phyloP scores from a whole-genome alignment of 2,797 vertebrate species.

The Cossypha niveicapilla region DNA sequence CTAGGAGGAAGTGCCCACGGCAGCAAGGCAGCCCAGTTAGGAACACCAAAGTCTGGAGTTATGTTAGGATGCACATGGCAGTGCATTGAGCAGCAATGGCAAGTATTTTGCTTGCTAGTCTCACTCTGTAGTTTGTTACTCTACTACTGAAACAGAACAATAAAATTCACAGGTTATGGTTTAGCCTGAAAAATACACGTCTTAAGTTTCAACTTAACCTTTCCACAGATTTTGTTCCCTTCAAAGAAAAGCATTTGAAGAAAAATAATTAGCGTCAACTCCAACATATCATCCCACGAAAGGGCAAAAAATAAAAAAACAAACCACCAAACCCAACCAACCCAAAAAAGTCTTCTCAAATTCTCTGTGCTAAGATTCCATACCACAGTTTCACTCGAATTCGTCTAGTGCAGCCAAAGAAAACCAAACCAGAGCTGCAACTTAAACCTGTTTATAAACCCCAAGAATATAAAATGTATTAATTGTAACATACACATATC shows the following conservation, averaged over 20 bases:
- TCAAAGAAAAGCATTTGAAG: neutral
- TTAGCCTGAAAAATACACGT: neutral
- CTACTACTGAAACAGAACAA: neutral
- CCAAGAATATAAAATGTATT: neutral
- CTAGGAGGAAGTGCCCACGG: neutral
- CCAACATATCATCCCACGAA: neutral
- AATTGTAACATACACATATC: fast-evolving
- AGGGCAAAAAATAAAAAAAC: neutral
- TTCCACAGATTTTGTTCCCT: neutral
- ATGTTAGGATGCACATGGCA: neutral
- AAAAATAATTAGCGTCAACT: neutral
- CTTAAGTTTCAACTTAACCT: neutral
- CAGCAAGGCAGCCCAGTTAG: neutral
- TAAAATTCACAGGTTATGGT: neutral
- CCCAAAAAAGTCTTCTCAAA: neutral
- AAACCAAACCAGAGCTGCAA: neutral
- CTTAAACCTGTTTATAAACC: neutral
- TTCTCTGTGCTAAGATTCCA: neutral
- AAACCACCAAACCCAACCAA: neutral
- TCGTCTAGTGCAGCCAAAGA: neutral
- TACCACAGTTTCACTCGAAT: neutral
- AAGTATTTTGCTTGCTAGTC: neutral
- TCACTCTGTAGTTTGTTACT: neutral
- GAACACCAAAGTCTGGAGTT: neutral
- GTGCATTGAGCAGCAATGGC: neutral